Conservation (phyloP, 2,888 invertebrate genomes). For the Seladonia tumulorum region DNA sequence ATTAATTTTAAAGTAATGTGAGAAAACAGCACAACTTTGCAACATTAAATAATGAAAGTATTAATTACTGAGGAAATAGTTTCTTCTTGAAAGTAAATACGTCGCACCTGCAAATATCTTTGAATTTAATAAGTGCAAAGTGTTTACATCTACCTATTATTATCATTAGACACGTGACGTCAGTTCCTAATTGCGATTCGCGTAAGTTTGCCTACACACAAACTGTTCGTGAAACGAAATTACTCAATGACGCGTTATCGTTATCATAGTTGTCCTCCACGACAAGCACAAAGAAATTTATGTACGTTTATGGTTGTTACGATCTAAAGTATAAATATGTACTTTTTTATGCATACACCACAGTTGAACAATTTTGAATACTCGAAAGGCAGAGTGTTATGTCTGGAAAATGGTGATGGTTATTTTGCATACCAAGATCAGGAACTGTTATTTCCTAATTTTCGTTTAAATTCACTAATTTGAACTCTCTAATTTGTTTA, state of each 20-base stretch:
- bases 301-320: background rate
- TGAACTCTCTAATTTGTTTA: background rate
- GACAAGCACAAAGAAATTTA: background rate
- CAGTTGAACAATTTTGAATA: background rate
- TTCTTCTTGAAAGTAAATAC: background rate
- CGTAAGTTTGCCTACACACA: background rate
- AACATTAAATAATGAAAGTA: background rate
- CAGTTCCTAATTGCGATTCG: background rate
- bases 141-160: background rate
- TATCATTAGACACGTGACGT: conserved; percentile 6
- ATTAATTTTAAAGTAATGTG: background rate
- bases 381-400: background rate
- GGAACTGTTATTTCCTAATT: background rate
- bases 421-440: background rate
- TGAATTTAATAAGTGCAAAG: background rate
- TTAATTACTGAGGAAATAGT: too few relatives aligned
- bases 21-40: background rate
- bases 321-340: background rate
- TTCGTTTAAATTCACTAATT: too few relatives aligned
- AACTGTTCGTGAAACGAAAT: background rate
- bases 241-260: conserved; percentile 35
- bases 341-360: background rate
- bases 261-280: background rate
- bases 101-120: background rate
- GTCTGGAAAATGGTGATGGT: background rate